Evolutionary conservation across 2,888 invertebrate species (phyloP), one percentile per base, ranked within the genome.

Genomic region (Aethes cnicana): DNA sequence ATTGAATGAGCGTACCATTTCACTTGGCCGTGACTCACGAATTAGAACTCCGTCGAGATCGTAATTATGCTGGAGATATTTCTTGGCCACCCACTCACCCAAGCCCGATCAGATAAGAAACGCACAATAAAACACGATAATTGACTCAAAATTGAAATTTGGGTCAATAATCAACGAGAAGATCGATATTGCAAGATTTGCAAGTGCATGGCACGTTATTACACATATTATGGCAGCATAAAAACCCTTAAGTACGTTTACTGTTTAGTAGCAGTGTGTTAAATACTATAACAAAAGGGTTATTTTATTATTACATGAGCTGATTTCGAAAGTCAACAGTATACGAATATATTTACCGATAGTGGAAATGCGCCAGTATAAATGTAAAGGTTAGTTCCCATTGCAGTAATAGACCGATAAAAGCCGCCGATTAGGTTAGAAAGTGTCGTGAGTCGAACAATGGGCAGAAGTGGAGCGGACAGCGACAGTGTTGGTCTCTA

Each of bases 11-110:
- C 79, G 81, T 77, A 77, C 84, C 81, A 81, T 86, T 84, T 84
- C 81, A 78, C 78, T 73, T 69, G 74, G 69, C 82, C 87, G 88
- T 87, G 88, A 87, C 84, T 86, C 88, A 88, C 87, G 87, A 87
- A 86, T 86, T 86, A 87, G 84, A 86, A 72, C 84, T 83, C 61
- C 72, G 74, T 68, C 74, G 75, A 84, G 82, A 84, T 83, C 75
- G 80, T 82, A 84, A 87, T 84, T 86, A 87, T 74, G 70, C 72
- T 69, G 70, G 69, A 78, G 74, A 74, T 81, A 84, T 82, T 81
- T 81, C 79, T 83, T 83, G 84, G 74, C 77, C 78, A 79, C 77
- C 79, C 78, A 81, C 76, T 74, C 73, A 61, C 68, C 61, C 67
- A 65, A 64, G 63, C 65, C 63, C 49, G 35, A 54, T 67, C 66